A percentile compares a stretch with the other conserved stretches of the same genome.
Evolutionary conservation across 64 coral and sea anemone genomes (phyloP).

Genomic region (Porites australiensis): DNA sequence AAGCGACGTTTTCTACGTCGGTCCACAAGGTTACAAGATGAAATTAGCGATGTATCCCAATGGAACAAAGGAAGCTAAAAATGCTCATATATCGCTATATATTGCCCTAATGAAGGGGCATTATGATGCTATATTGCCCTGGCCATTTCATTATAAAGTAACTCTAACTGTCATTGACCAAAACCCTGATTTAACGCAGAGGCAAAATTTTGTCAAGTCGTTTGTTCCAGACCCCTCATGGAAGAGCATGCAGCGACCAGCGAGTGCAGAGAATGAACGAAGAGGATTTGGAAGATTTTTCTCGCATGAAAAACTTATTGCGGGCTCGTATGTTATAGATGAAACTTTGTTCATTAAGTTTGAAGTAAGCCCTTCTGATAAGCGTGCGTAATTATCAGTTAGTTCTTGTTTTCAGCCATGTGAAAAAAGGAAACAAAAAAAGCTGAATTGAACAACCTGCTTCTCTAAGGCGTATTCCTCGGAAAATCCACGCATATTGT

Average conservation of each 20-base stretch:
- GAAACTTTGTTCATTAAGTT: constrained; percentile 45
- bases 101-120: constrained; percentile 38
- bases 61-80: constrained; percentile 44
- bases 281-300: constrained; percentile 45
- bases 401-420: too few species aligned
- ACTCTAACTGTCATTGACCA: constrained; percentile 29
- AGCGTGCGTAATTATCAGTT: neutral
- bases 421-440: too few species aligned
- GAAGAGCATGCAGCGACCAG: constrained; percentile 38
- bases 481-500: too few species aligned
- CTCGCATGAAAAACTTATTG: constrained; percentile 28
- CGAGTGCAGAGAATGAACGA: constrained; percentile 7
- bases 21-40: constrained; percentile 54
- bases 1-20: constrained; percentile 19
- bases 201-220: constrained; percentile 38
- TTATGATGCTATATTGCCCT: constrained; percentile 34
- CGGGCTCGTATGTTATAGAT: constrained; percentile 18
- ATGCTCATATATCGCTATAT: constrained; percentile 44
- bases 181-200: constrained; percentile 6
- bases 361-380: constrained; percentile 13
- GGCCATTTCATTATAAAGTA: constrained; percentile 35
- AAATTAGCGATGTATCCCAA: constrained; percentile 50
- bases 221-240: constrained; percentile 19
- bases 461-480: too few species aligned
- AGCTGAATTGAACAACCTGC: too few species aligned